Evolutionary conservation across 2,797 vertebrate genomes (phyloP).

Genomic region (Arnoldichthys spilopterus): DNA sequence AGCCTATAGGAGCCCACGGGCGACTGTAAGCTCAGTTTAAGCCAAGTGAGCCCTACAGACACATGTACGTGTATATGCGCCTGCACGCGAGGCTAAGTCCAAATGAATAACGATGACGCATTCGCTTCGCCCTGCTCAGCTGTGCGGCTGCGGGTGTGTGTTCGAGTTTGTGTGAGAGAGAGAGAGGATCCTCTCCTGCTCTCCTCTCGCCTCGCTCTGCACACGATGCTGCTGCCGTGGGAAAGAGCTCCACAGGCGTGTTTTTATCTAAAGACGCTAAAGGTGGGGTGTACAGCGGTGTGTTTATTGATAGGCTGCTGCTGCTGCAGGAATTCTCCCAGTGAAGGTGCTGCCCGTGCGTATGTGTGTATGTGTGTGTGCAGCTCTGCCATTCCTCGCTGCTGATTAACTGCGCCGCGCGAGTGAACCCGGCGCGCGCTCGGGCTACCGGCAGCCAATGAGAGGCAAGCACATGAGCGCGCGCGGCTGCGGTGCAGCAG

Average conservation of each 20-base stretch:
- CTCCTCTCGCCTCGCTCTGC: slow-evolving; percentile 48
- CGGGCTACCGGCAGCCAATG: slow-evolving; percentile 61
- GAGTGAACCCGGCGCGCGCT: slow-evolving; percentile 59
- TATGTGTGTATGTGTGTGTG: slow-evolving; percentile 54
- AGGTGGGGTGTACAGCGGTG: slow-evolving; percentile 47
- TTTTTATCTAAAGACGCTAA: slow-evolving; percentile 48
- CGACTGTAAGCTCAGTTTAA: background rate
- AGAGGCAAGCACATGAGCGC: slow-evolving; percentile 61
- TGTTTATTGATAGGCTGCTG: slow-evolving; percentile 52
- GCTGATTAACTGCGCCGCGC: slow-evolving; percentile 68
- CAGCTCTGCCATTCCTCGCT: slow-evolving; percentile 64
- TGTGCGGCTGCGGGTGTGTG: slow-evolving; percentile 38
- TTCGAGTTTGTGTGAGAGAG: slow-evolving; percentile 48
- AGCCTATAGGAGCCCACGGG: background rate
- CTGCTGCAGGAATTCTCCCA: slow-evolving; percentile 59
- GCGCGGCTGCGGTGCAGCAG: slow-evolving; percentile 57
- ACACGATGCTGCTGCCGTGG: slow-evolving; percentile 36
- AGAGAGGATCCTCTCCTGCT: slow-evolving; percentile 42
- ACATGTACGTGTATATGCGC: slow-evolving; percentile 40
- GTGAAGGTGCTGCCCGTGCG: slow-evolving; percentile 66
- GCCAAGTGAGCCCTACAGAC: slow-evolving; percentile 15
- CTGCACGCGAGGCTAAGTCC: slow-evolving; percentile 53
- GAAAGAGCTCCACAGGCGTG: slow-evolving; percentile 33
- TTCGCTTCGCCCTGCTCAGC: slow-evolving; percentile 49
- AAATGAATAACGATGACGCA: slow-evolving; percentile 50